These are phyloP conservation scores for Chironex yamaguchii DNA, from an alignment of 30 jellyfish, hydroid and myxozoan species.

Conservation along the genomic window DNA sequence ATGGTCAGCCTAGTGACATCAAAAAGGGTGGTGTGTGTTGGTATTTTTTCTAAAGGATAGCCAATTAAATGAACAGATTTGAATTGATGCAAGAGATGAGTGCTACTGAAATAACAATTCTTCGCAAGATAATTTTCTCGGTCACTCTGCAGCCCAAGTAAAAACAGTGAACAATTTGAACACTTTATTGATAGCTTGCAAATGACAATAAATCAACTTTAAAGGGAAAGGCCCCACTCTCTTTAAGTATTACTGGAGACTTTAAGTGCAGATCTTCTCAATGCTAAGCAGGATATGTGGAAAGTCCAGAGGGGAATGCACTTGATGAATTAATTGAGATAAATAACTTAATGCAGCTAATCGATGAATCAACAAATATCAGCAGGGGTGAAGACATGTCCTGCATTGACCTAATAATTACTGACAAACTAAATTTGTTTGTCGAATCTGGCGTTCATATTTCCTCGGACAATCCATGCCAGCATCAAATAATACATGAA, in stretches of 20 bases:
- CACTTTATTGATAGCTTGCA: conserved; percentile 3
- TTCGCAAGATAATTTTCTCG: conserved; percentile 33
- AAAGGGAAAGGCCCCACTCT: conserved; percentile 13
- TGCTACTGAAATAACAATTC: conserved; percentile 31
- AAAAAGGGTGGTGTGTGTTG: conserved; percentile 39
- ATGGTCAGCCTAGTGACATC: conserved; percentile 50
- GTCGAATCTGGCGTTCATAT: too few relatives aligned
- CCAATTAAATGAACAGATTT: conserved; percentile 53
- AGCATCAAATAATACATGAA: too few relatives aligned
- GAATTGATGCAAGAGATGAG: conserved; percentile 39
- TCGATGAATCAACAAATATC: too few relatives aligned
- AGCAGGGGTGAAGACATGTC: too few relatives aligned
- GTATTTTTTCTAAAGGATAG: conserved; percentile 43
- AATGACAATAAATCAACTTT: conserved; percentile 5
- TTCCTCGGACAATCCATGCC: too few relatives aligned
- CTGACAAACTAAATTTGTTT: not conserved
- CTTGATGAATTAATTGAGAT: conserved; percentile 11
- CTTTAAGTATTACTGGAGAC: not conserved
- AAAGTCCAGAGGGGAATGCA: too few relatives aligned
- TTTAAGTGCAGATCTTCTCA: too few relatives aligned
- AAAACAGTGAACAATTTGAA: not conserved
- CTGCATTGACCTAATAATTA: too few relatives aligned
- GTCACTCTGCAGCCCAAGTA: conserved; percentile 3
- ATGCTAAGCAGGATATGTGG: conserved; percentile 6
- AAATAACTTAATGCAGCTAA: conserved; percentile 18